Base-by-base conservation (phyloP, 2,797 vertebrate species). In the Arrhamphus sclerolepis region DNA sequence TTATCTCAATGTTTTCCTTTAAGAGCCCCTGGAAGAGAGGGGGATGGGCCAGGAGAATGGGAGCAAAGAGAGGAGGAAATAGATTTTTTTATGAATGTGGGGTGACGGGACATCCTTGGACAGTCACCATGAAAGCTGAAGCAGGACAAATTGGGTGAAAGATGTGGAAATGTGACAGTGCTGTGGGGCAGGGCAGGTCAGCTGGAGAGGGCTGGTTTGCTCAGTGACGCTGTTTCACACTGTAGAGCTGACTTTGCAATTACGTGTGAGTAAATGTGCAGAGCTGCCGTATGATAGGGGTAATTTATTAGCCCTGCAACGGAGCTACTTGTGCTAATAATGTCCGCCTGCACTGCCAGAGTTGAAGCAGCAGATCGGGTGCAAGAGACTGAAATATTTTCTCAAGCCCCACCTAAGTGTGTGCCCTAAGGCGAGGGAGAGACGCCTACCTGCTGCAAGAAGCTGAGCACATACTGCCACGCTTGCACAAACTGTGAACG, bases 1-100 rank as follows among this genome's bases (percentile, higher is more conserved):
- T 93, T 92, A 92, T 92, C 87, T 88, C 87, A 75, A 89, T 89
- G 88, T 91, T 92, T 92, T 91, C 80, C 82, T 92, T 89, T 87
- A 92, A 91, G 90, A 92, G 90, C 80, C 84, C 77, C 80, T 81
- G 77, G 75, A 87, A 83, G 71, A 57, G 62, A 78, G 85, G 81
- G 87, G 83, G 85, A 80, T 74, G 84, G 88, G 78, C 66, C 62
- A n/a, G 49, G 28, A 77, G 51, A 82, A 68, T 47, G 64, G 65
- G 66, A 78, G 54, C 56, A 19, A 34, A 40, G 71, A 81, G 80
- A 84, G 78, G 75, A 68, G 78, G 70, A 79, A 82, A 89, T 91
- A 72, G 75, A 85, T 76, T 72, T 80, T 66, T 75, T 34, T 34
- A 1, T 10, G 2, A 34, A 11, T 34, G 10, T 11, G 80, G 89